Evolutionary conservation across 2,797 vertebrate genomes (phyloP).

Genomic region (Cryptoprocta ferox): DNA sequence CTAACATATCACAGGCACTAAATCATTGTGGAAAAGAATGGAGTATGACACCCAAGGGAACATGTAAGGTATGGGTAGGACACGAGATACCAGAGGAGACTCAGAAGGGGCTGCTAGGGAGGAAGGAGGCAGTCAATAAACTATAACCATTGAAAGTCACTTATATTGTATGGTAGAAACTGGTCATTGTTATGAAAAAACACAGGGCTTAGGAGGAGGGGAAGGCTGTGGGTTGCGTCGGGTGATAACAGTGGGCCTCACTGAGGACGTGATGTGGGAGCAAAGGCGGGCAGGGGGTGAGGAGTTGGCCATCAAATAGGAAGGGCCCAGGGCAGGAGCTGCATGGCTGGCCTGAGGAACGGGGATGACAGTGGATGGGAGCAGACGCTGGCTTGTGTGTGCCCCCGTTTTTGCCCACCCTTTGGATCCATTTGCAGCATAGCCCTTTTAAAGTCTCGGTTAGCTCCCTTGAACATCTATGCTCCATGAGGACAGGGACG

Average conservation of each 20-base stretch:
- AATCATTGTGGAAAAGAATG: not conserved
- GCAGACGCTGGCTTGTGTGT: not conserved
- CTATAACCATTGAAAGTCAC: not conserved
- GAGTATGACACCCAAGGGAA: not conserved
- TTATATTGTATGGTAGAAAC: not conserved
- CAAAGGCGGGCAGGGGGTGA: not conserved
- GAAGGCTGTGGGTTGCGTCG: no score
- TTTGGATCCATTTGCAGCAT: not conserved
- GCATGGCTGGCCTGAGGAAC: not conserved
- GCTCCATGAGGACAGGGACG: not conserved
- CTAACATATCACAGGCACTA: not conserved
- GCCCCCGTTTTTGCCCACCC: no score
- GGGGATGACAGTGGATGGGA: not conserved
- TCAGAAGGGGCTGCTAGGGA: not conserved
- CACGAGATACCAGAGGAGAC: not conserved
- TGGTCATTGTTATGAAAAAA: not conserved
- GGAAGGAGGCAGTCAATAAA: not conserved
- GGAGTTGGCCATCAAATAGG: not conserved
- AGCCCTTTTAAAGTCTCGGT: not conserved
- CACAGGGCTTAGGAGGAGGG: not conserved
- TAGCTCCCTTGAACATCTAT: not conserved
- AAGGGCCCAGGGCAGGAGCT: not conserved
- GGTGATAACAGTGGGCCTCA: not conserved
- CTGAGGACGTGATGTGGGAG: not conserved
- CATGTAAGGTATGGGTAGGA: not conserved